These are phyloP conservation scores for Mastacembelus armatus DNA, from an alignment of 2,797 vertebrate genomes.

Conservation along the genomic window DNA sequence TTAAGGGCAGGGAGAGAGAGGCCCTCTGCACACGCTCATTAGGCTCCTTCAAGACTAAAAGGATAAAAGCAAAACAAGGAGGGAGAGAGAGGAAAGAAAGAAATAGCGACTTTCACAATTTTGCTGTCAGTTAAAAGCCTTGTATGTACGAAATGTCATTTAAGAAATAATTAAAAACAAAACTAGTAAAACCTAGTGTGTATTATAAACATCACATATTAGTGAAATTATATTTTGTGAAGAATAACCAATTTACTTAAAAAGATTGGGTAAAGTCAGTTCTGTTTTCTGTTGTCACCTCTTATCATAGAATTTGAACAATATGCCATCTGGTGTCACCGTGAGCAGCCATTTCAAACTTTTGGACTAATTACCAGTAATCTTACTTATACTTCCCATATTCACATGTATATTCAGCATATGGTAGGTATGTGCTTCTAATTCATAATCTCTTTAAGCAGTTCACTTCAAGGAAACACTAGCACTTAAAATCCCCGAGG, in stretches of 20 bases:
- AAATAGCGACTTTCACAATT: slow-evolving; percentile 69
- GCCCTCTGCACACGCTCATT: slow-evolving; percentile 96
- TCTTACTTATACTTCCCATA: not conserved
- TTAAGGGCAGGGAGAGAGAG: slow-evolving; percentile 97
- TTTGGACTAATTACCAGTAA: not conserved
- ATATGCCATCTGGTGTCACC: not conserved
- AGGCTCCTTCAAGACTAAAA: slow-evolving; percentile 97
- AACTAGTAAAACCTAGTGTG: slow-evolving; percentile 9
- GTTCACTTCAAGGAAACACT: no score
- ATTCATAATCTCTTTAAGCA: no score
- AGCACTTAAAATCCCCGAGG: no score
- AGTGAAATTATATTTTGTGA: slow-evolving; percentile 29
- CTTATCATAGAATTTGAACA: not conserved
- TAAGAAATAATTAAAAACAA: slow-evolving; percentile 70
- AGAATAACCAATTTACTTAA: slow-evolving; percentile 18
- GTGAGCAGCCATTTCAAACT: not conserved
- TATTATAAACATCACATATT: slow-evolving; percentile 36
- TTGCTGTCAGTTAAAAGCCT: slow-evolving; percentile 54
- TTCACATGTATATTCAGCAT: no score
- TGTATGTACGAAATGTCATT: slow-evolving; percentile 64
- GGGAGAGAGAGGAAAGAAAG: slow-evolving; percentile 82
- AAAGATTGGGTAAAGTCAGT: slow-evolving; percentile 4
- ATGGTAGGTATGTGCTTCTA: no score
- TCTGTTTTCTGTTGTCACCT: slow-evolving; percentile 10
- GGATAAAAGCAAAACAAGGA: slow-evolving; percentile 96